Percentiles rank a stretch among this genome's conserved stretches.
Evolutionary conservation across 2,888 invertebrate species (phyloP).

Genomic region (Colletes collaris): DNA sequence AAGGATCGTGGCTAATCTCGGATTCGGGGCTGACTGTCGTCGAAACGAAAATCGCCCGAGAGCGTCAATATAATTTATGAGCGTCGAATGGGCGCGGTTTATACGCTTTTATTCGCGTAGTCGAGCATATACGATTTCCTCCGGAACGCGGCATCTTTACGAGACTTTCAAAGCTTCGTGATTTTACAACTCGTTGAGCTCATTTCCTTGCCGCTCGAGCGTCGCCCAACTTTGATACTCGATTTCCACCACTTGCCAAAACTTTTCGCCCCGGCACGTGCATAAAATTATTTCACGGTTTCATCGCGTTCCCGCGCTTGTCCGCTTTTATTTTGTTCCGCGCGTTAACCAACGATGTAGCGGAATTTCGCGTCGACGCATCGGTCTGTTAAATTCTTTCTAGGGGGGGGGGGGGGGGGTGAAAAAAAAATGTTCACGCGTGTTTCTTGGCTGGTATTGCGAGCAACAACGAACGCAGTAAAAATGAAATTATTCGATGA

Average conservation of each 20-base stretch:
- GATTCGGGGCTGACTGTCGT: too few species aligned
- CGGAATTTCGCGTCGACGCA: constrained; percentile 21
- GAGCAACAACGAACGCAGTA: too few species aligned
- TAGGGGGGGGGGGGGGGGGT: too few species aligned
- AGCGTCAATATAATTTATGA: constrained; percentile 30
- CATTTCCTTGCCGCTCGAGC: constrained; percentile 69
- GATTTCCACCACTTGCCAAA: constrained; percentile 69
- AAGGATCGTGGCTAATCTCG: neutral
- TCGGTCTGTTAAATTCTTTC: constrained; percentile 14
- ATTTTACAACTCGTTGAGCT: constrained; percentile 76
- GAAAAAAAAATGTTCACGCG: too few species aligned
- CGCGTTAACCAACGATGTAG: constrained; percentile 8
- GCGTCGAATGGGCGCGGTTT: constrained; percentile 31
- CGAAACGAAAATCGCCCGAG: neutral
- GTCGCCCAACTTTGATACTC: constrained; percentile 71
- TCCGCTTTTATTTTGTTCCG: constrained; percentile 12
- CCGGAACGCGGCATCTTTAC: constrained; percentile 66
- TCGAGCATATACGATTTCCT: constrained; percentile 45
- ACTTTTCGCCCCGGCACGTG: constrained; percentile 64
- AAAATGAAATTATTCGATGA: too few species aligned
- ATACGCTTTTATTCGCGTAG: constrained; percentile 45
- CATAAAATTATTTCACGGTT: constrained; percentile 67
- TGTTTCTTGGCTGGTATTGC: too few species aligned
- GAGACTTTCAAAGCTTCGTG: constrained; percentile 73
- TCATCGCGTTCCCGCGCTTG: constrained; percentile 37